phyloP scores from a whole-genome alignment of 2,113 vertebrate genomes.

The Pelvicachromis taeniatus region DNA sequence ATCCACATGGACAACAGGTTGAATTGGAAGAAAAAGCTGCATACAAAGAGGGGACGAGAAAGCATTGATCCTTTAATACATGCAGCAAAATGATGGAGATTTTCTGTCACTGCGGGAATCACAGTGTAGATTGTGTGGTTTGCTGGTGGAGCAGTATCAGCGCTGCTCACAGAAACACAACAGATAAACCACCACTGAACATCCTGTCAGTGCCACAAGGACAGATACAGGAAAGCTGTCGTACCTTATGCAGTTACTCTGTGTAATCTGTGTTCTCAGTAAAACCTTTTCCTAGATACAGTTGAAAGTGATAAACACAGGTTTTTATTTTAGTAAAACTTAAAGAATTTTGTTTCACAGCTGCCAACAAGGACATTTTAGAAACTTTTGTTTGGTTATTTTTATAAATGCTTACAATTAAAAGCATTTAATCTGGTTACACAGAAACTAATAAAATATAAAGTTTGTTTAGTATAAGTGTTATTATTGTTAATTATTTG shows the following conservation, averaged over 20 bases:
- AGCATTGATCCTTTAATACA: not conserved
- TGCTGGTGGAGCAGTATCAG: not conserved
- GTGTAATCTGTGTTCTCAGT: not conserved
- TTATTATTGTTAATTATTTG: not conserved
- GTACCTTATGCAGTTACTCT: not conserved
- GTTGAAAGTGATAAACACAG: not conserved
- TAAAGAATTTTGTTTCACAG: not conserved
- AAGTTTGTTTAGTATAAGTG: not conserved
- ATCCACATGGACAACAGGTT: no score
- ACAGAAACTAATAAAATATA: not conserved
- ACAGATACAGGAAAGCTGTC: not conserved
- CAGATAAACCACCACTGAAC: not conserved
- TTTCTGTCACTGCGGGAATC: not conserved
- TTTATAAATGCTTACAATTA: not conserved
- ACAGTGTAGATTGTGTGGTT: not conserved
- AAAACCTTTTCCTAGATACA: not conserved
- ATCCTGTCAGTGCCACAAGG: not conserved
- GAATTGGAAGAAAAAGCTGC: not conserved
- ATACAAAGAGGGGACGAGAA: not conserved
- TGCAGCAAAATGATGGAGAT: not conserved
- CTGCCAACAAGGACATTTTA: not conserved
- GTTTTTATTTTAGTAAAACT: not conserved
- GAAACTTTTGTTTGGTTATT: not conserved
- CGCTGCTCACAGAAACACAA: not conserved
- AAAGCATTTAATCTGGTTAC: not conserved